Evolutionary conservation across 1,140 invertebrate species (phyloP).

Genomic region (Adoxophyes honmai): DNA sequence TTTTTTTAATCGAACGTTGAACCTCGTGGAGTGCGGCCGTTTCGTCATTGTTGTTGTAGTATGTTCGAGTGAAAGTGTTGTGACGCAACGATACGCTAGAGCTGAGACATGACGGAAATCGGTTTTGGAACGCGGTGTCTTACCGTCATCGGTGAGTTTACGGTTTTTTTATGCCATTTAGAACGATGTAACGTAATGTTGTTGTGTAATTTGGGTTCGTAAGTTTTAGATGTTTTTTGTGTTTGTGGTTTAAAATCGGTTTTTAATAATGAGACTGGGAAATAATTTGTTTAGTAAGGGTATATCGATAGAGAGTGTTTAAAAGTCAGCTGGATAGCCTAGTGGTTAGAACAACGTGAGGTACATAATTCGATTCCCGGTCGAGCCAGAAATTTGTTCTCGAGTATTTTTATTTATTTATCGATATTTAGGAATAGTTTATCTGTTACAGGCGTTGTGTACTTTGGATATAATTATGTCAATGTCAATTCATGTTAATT

Average conservation of each 20-base stretch:
- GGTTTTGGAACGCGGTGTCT: conserved; percentile 54
- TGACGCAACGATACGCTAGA: conserved; percentile 68
- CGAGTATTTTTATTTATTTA: too few relatives aligned
- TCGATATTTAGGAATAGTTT: too few relatives aligned
- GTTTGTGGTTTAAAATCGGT: not conserved
- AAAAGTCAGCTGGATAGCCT: too few relatives aligned
- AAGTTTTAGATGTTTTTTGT: not conserved
- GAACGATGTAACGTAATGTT: not conserved
- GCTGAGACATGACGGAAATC: conserved; percentile 49
- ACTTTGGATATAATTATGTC: too few relatives aligned
- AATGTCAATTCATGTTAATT: too few relatives aligned
- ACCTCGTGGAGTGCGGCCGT: conserved; percentile 22
- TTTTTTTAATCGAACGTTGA: conserved; percentile 25
- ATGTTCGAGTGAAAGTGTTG: conserved; percentile 69
- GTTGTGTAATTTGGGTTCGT: not conserved
- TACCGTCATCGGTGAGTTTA: conserved; percentile 52
- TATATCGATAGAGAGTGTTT: too few relatives aligned
- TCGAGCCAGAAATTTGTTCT: too few relatives aligned
- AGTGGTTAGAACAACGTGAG: too few relatives aligned
- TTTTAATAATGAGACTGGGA: too few relatives aligned
- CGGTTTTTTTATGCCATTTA: conserved; percentile 20
- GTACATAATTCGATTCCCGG: too few relatives aligned
- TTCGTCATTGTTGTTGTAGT: conserved; percentile 62
- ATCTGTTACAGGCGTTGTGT: too few relatives aligned
- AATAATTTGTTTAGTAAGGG: too few relatives aligned